phyloP scores from a whole-genome alignment of 2,113 vertebrate genomes.

The Lophochroa leadbeateri region DNA sequence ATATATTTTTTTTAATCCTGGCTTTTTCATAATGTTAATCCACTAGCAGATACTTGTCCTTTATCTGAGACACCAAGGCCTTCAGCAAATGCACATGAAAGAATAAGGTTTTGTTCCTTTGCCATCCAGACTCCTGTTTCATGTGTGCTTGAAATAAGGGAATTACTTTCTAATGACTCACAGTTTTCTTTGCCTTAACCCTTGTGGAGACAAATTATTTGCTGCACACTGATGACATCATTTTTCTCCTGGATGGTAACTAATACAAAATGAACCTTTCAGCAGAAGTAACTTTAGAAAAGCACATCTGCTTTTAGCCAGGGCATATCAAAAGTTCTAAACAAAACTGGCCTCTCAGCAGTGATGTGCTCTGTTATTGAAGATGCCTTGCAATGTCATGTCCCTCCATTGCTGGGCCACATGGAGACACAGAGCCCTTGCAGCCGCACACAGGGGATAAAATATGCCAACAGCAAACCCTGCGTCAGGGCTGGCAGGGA shows the following conservation, averaged over 20 bases:
- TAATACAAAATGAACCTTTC: neutral
- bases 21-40: constrained; percentile 63
- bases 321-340: neutral
- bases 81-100: constrained; percentile 42
- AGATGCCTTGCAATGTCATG: neutral
- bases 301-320: neutral
- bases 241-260: neutral
- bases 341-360: neutral
- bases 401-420: fast-evolving
- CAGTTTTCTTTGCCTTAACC: constrained; percentile 22
- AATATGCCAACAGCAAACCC: fast-evolving
- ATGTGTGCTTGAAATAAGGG: neutral
- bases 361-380: neutral
- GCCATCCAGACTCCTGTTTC: constrained; percentile 37
- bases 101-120: constrained; percentile 64
- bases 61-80: constrained; percentile 35
- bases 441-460: neutral
- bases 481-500: neutral
- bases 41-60: constrained; percentile 49
- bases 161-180: constrained; percentile 41
- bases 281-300: neutral
- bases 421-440: neutral
- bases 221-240: neutral
- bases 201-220: neutral
- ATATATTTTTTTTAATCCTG: constrained; percentile 30